A percentile compares a stretch with the other conserved stretches of the same genome.
These are phyloP conservation scores for Apotomis betuletana DNA, from an alignment of 2,888 invertebrate genomes.

Conservation along the genomic window DNA sequence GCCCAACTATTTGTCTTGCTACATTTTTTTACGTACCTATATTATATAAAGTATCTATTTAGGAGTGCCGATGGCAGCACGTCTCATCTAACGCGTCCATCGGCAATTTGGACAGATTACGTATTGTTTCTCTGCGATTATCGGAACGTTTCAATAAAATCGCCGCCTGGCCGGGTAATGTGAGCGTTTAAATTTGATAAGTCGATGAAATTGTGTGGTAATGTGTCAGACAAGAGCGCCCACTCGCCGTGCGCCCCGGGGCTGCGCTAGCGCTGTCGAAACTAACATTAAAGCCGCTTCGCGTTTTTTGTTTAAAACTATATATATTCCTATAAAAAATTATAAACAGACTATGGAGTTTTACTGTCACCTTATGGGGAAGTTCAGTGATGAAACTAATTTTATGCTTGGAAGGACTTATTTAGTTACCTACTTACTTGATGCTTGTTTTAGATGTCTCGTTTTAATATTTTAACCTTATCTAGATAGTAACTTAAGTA, in stretches of 20 bases:
- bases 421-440: neutral
- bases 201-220: constrained; percentile 75
- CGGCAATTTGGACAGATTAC: constrained; percentile 39
- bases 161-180: constrained; percentile 45
- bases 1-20: neutral
- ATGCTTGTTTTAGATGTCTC: too few species aligned
- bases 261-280: constrained; percentile 34
- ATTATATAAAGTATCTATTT: neutral
- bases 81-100: constrained; percentile 28
- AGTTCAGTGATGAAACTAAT: too few species aligned
- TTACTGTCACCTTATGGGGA: too few species aligned
- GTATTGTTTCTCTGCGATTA: constrained; percentile 39
- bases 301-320: constrained; percentile 9
- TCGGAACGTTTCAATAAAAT: constrained; percentile 42
- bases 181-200: constrained; percentile 66
- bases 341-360: neutral
- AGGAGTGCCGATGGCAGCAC: constrained; percentile 18
- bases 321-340: neutral
- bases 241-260: constrained; percentile 51
- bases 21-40: constrained; percentile 1
- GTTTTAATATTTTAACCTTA: too few species aligned
- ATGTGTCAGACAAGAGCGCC: constrained; percentile 68
- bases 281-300: constrained; percentile 23
- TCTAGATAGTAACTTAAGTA: neutral
- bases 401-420: neutral